Evolutionary conservation across 1,140 invertebrate species (phyloP).

Genomic region (Ephestia elutella): DNA sequence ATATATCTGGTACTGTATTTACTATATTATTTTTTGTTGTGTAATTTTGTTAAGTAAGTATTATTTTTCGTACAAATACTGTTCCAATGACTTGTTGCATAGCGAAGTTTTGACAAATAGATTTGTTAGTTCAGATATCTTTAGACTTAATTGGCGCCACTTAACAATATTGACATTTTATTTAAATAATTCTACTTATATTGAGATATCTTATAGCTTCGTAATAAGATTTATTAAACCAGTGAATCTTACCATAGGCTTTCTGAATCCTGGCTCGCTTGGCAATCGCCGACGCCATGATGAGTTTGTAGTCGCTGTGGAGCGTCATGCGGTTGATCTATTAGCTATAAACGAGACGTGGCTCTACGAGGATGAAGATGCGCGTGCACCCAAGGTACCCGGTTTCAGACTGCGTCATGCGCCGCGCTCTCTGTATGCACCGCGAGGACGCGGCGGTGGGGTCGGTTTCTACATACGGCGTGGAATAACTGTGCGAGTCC

Average conservation of each 20-base stretch:
- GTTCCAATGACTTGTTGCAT: too few species aligned
- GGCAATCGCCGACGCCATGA: not conserved
- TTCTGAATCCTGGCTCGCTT: conserved; percentile 11
- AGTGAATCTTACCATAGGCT: conserved; percentile 1
- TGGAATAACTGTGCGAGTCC: not conserved
- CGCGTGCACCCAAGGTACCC: not conserved
- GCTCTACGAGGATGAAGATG: conserved; percentile 1
- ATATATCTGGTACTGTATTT: too few species aligned
- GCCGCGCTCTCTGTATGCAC: conserved; percentile 1
- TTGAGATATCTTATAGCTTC: too few species aligned
- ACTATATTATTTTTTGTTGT: too few species aligned
- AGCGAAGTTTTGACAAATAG: too few species aligned
- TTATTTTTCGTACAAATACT: too few species aligned
- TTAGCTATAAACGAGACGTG: conserved; percentile 13
- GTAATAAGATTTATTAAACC: too few species aligned
- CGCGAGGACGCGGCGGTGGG: conserved; percentile 5
- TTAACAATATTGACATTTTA: too few species aligned
- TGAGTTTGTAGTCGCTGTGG: conserved; percentile 7
- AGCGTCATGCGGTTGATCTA: not conserved
- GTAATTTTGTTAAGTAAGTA: too few species aligned
- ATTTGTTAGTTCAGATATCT: too few species aligned
- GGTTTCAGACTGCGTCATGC: conserved; percentile 7
- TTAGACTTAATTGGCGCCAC: too few species aligned
- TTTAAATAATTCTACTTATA: too few species aligned
- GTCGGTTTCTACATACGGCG: conserved; percentile 4